phyloP scores from a whole-genome alignment of 2,113 vertebrate genomes.

The Trinectes maculatus region DNA sequence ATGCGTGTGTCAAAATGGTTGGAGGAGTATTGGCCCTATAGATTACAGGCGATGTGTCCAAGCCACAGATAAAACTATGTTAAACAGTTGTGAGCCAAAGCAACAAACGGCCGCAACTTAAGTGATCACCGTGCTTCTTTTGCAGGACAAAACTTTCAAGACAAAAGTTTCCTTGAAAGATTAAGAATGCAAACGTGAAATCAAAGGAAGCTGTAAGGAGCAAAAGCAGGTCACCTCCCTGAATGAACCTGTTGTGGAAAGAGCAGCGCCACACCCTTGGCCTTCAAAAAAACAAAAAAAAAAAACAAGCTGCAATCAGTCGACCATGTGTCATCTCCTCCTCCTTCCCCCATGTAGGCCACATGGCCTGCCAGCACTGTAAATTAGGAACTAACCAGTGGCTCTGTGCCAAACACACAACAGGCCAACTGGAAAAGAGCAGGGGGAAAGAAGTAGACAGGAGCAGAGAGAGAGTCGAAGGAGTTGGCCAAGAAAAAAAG shows the following conservation, averaged over 20 bases:
- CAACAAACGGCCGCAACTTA: neutral
- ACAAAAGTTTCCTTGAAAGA: too few species aligned
- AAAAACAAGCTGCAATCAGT: conserved; percentile 61
- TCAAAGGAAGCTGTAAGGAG: conserved; percentile 3
- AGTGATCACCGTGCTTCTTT: neutral
- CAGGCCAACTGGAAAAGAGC: conserved; percentile 47
- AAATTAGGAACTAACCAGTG: conserved; percentile 65
- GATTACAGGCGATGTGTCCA: conserved; percentile 49
- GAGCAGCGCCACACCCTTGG: conserved; percentile 53
- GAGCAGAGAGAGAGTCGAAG: conserved; percentile 11
- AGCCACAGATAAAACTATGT: conserved; percentile 19
- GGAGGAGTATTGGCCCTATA: conserved; percentile 36
- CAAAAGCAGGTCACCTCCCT: conserved; percentile 14
- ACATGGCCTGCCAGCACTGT: conserved; percentile 43
- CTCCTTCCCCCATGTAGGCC: conserved; percentile 43
- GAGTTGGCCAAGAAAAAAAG: conserved; percentile 26
- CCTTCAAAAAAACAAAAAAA: conserved; percentile 17
- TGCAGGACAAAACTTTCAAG: neutral
- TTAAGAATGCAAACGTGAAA: conserved; percentile 3
- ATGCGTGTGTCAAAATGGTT: conserved; percentile 24
- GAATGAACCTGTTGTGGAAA: conserved; percentile 27
- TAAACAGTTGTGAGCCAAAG: neutral
- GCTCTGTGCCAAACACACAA: conserved; percentile 33
- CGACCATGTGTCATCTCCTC: conserved; percentile 59
- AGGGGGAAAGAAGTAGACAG: neutral